Evolutionary conservation across 2,113 vertebrate genomes (phyloP), one percentile per base, ranked within the genome.

Genomic region (Caretta caretta): DNA sequence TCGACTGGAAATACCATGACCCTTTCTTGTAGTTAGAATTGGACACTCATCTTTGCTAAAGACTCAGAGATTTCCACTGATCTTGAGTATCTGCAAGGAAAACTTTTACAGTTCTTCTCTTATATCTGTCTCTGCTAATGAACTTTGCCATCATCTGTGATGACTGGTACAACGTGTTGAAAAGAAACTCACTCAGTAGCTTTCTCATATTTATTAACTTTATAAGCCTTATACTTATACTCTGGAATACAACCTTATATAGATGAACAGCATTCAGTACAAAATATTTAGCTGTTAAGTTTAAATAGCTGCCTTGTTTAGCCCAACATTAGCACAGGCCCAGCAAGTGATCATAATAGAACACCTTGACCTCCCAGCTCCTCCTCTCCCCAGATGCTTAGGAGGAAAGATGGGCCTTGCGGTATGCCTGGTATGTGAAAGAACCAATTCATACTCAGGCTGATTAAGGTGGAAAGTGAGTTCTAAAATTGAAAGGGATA

Each of bases 81-180:
- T 75, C n/a, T 75, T 75, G 17, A 75, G 35, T 42, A 59, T 22
- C 62, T 59, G 87, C 80, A 29, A 57, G 46, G 54, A 78, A 59
- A 57, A 84, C n/a, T 79, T 76, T 57, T 57, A 42, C n/a, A 50
- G 22, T 38, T 38, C 50, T n/a, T 14, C 27, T 27, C 14, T n/a
- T 80, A 75, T n/a, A 5, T 49, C 29, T 75, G 10, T 65, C 25
- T 50, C 42, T 46, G 2, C 22, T 11, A 17, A n/a, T 0, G 0
- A 14, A 62, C 10, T 35, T 46, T 84, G 79, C 11, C 6, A 13
- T 88, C 27, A 59, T 14, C 31, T 84, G 31, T 48, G 42, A 69
- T 17, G 11, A 10, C 24, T 1, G 19, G 51, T 56, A 5, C 4
- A 1, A 29, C 8, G 22, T 79, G 91, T 35, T 59, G 11, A 16